Evolutionary conservation across 2,888 invertebrate genomes (phyloP).

Genomic region (Tineola bisselliella): DNA sequence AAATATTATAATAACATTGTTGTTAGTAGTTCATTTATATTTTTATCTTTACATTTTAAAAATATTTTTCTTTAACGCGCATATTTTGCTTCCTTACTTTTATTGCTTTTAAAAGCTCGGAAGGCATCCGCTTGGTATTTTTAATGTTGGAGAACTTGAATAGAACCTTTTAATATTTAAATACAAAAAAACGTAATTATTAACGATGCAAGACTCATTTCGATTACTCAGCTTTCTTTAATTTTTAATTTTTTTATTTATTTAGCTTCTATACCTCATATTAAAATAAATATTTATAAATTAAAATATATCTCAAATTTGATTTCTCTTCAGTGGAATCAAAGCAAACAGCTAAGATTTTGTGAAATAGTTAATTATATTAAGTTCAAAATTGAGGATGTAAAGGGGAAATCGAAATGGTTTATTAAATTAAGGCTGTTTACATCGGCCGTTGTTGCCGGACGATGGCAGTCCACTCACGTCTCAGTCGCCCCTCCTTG

Average conservation of each 20-base stretch:
- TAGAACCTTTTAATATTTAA: neutral
- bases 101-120: neutral
- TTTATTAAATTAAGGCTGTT: constrained; percentile 19
- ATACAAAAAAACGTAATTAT: neutral
- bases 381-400: neutral
- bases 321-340: neutral
- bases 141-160: constrained; percentile 3
- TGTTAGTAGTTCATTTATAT: neutral
- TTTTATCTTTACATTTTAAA: neutral
- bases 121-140: constrained; percentile 9
- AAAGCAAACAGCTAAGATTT: constrained; percentile 5
- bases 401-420: constrained; percentile 13
- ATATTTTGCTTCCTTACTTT: constrained; percentile 7
- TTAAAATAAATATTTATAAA: neutral
- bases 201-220: no score
- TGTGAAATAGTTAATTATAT: constrained; percentile 6
- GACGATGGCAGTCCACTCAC: constrained; percentile 16
- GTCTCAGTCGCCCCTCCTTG: constrained; percentile 13
- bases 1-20: no score
- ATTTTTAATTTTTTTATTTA: no score
- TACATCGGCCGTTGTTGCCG: constrained; percentile 14
- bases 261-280: no score
- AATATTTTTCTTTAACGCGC: constrained; percentile 1
- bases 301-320: neutral
- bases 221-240: no score